Percentiles rank a stretch among this genome's conserved stretches.
Conservation (phyloP, 2,797 vertebrate species). For the Rhyacichthys aspro region DNA sequence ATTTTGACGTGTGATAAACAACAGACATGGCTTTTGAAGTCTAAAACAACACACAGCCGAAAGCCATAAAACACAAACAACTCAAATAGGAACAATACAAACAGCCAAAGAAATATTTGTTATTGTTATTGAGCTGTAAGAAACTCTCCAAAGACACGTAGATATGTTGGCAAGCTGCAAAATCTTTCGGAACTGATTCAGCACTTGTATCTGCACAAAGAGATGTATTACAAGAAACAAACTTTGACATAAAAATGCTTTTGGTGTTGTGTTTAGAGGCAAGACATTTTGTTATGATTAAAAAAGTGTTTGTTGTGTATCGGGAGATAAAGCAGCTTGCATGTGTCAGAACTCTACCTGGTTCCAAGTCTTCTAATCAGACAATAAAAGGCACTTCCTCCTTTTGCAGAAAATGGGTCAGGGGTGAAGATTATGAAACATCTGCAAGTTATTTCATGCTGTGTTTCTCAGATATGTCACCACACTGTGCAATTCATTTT, state of each 20-base stretch:
- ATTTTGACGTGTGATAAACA: conserved; percentile 5
- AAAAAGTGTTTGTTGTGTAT: conserved; percentile 18
- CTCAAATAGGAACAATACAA: not conserved
- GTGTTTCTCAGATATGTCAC: not conserved
- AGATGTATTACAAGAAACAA: conserved; percentile 17
- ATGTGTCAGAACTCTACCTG: conserved; percentile 2
- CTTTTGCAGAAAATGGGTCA: conserved; percentile 11
- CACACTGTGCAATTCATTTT: conserved; percentile 11
- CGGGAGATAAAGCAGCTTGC: conserved; percentile 1
- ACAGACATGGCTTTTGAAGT: conserved; percentile 7
- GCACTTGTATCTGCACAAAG: conserved; percentile 41
- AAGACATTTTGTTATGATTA: conserved; percentile 1
- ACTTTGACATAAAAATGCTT: conserved; percentile 19
- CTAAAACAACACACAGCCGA: conserved; percentile 17
- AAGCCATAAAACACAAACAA: conserved; percentile 17
- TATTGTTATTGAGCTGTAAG: conserved; percentile 34
- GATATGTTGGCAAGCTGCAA: conserved; percentile 39
- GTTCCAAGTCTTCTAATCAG: not conserved
- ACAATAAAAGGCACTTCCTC: not conserved
- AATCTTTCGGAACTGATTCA: conserved; percentile 38
- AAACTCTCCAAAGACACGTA: conserved; percentile 38
- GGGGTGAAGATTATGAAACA: conserved; percentile 16
- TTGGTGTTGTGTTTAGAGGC: conserved; percentile 31
- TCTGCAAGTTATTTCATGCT: conserved; percentile 21
- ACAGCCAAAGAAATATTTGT: conserved; percentile 23